phyloP scores from a whole-genome alignment of 2,797 vertebrate species.

The Hybognathus amarus region DNA sequence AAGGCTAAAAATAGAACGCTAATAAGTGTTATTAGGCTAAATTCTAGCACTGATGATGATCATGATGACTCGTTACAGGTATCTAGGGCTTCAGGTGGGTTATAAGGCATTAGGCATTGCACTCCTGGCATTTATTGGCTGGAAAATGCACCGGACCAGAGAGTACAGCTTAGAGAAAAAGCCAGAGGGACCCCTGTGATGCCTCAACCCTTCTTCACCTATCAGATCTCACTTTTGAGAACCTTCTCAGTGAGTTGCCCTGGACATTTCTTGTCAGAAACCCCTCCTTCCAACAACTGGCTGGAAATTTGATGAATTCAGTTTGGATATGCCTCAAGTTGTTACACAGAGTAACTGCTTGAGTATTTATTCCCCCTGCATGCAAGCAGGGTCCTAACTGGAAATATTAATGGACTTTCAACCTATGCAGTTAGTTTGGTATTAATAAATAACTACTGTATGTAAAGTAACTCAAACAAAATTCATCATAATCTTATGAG shows the following conservation, averaged over 20 bases:
- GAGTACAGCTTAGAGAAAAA: slow-evolving; percentile 88
- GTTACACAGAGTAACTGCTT: slow-evolving; percentile 7
- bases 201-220: not conserved
- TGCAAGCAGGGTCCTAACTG: not conserved
- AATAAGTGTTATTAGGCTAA: not conserved
- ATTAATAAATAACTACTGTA: not conserved
- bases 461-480: not conserved
- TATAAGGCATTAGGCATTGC: slow-evolving; percentile 86
- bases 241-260: slow-evolving; percentile 23
- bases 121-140: slow-evolving; percentile 82
- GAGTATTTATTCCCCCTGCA: slow-evolving; percentile 12
- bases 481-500: not conserved
- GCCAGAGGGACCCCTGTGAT: slow-evolving; percentile 66
- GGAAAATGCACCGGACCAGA: slow-evolving; percentile 87
- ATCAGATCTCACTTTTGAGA: not conserved
- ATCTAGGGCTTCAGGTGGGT: slow-evolving; percentile 89
- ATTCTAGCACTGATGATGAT: not conserved
- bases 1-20: not conserved
- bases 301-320: slow-evolving; percentile 17
- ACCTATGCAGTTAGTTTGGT: slow-evolving; percentile 8
- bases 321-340: slow-evolving; percentile 18
- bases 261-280: slow-evolving; percentile 27
- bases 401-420: slow-evolving; percentile 21
- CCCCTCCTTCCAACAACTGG: slow-evolving; percentile 18
- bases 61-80: slow-evolving; percentile 75